Evolutionary conservation across 2,113 vertebrate species (phyloP).

Genomic region (Aptenodytes forsteri): DNA sequence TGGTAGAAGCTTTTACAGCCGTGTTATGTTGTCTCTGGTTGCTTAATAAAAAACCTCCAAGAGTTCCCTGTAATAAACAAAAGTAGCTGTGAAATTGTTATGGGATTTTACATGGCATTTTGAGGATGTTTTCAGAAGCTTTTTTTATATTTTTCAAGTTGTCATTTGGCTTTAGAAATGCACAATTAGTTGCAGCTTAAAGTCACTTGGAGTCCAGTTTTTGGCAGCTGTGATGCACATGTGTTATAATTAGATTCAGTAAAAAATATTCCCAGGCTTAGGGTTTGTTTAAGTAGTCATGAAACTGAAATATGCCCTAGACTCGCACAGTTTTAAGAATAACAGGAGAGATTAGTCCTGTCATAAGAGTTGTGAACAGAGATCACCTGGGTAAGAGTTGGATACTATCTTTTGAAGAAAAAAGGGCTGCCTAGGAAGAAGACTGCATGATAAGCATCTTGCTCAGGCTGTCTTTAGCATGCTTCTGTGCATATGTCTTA

Average conservation of each 20-base stretch:
- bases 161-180: slow-evolving; percentile 9
- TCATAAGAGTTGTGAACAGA: not conserved
- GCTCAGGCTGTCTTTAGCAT: not conserved
- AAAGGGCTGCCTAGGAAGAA: not conserved
- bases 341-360: not conserved
- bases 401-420: not conserved
- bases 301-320: not conserved
- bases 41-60: not conserved
- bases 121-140: slow-evolving; percentile 31
- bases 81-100: slow-evolving; percentile 44
- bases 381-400: not conserved
- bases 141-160: not conserved
- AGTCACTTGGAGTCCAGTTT: slow-evolving; percentile 21
- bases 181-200: not conserved
- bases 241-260: slow-evolving; percentile 20
- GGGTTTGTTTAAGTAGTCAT: not conserved
- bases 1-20: not conserved
- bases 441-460: not conserved
- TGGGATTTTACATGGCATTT: not conserved
- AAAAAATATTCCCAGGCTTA: not conserved
- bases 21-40: not conserved
- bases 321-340: not conserved
- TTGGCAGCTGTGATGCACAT: slow-evolving; percentile 31
- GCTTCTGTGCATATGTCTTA: not conserved
- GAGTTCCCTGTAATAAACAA: not conserved